Percentiles rank a stretch among this genome's conserved stretches.
Conservation (phyloP, 2,113 vertebrate genomes). For the Dermatemys mawii region DNA sequence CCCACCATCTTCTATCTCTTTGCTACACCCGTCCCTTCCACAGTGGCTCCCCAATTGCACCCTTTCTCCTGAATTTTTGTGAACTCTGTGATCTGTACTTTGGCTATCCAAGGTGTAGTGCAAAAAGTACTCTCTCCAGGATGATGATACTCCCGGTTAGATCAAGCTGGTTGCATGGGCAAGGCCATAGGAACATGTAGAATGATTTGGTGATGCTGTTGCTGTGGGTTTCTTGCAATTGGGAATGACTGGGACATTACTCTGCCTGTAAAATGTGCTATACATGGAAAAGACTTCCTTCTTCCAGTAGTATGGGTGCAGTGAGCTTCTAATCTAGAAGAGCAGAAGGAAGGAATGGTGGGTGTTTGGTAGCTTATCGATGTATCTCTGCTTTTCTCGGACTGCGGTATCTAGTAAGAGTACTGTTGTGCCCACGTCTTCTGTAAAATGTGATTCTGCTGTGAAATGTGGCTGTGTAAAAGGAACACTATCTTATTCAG, state of each 20-base stretch:
- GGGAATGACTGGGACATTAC: background rate
- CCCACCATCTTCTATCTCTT: background rate
- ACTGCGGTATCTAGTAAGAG: background rate
- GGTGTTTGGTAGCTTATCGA: background rate
- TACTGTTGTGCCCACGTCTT: background rate
- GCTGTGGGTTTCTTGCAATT: background rate
- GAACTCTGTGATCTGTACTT: background rate
- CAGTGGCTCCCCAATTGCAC: background rate
- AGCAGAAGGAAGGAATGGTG: background rate
- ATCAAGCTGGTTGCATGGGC: background rate
- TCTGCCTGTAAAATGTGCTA: background rate
- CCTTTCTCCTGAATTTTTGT: background rate
- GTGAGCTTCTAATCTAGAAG: background rate
- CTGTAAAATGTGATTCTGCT: background rate
- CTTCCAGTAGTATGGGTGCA: background rate
- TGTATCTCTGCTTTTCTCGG: background rate
- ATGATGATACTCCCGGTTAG: background rate
- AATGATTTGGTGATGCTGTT: background rate
- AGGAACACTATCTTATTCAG: background rate
- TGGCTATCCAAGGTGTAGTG: background rate
- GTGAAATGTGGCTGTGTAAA: background rate
- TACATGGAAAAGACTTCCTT: background rate
- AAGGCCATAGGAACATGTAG: background rate
- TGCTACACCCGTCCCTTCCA: background rate
- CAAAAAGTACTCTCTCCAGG: background rate